Percentiles rank a stretch among this genome's conserved stretches.
These are phyloP conservation scores for Rhinophrynus dorsalis DNA, from an alignment of 2,797 vertebrate species.

Conservation along the genomic window DNA sequence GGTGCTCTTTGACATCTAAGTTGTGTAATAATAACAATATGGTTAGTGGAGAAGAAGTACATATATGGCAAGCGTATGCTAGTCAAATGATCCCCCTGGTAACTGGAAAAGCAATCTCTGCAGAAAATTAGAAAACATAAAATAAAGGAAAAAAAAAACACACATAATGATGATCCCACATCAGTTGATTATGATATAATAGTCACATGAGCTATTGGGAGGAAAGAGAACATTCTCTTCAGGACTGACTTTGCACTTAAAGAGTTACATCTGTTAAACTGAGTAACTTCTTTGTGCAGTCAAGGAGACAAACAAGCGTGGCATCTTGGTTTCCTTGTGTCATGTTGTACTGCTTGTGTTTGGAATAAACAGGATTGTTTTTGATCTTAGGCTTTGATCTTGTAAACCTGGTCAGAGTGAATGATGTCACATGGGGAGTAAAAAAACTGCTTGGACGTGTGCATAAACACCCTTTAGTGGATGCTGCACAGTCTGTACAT, in stretches of 20 bases:
- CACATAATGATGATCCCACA: conserved; percentile 8
- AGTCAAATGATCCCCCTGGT: neutral
- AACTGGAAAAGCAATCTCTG: conserved; percentile 16
- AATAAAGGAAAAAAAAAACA: neutral
- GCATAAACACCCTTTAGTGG: conserved; percentile 7
- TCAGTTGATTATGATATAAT: conserved; percentile 49
- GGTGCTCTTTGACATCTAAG: too few species aligned
- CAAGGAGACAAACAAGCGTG: neutral
- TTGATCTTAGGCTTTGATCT: conserved; percentile 34
- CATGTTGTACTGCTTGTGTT: neutral
- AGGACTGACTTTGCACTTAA: conserved; percentile 13
- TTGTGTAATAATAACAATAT: too few species aligned
- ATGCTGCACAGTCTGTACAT: neutral
- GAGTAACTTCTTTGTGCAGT: conserved; percentile 3
- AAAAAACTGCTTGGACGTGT: conserved; percentile 1
- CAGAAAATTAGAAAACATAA: conserved; percentile 2
- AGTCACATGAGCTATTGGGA: conserved; percentile 48
- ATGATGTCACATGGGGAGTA: conserved; percentile 22
- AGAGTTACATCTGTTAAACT: conserved; percentile 38
- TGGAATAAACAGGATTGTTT: neutral
- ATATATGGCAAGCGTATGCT: neutral
- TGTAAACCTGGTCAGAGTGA: conserved; percentile 13
- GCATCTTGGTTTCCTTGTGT: neutral
- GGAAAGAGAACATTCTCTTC: conserved; percentile 39
- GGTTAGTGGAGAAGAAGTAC: too few species aligned